phyloP scores from a whole-genome alignment of 2,888 invertebrate genomes.

The Allacma fusca region DNA sequence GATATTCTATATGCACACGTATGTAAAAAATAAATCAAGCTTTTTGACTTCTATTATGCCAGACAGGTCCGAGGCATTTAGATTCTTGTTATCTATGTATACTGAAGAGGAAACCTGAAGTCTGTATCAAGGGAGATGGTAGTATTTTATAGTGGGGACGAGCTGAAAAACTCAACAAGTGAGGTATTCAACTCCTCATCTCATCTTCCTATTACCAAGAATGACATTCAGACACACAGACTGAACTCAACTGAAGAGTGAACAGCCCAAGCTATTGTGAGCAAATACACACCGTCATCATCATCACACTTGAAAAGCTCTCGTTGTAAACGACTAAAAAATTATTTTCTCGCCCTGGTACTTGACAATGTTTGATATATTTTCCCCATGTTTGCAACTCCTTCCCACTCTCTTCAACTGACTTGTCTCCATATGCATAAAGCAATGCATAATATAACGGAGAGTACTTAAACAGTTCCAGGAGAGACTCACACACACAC shows the following conservation, averaged over 20 bases:
- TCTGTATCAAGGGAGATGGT: not conserved
- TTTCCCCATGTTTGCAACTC: slow-evolving; percentile 25
- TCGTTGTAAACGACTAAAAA: slow-evolving; percentile 13
- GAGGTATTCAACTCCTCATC: slow-evolving; percentile 29
- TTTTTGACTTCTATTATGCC: not conserved
- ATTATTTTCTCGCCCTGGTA: slow-evolving; percentile 15
- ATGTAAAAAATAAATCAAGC: slow-evolving; percentile 26
- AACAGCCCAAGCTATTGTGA: slow-evolving; percentile 25
- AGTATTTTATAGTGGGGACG: not conserved
- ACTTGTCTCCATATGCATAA: not conserved
- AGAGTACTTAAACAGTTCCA: not conserved
- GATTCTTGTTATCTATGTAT: too few species aligned
- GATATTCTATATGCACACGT: not conserved
- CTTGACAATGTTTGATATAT: slow-evolving; percentile 20
- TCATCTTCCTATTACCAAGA: slow-evolving; percentile 36
- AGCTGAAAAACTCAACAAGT: slow-evolving; percentile 30
- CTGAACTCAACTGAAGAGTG: slow-evolving; percentile 3
- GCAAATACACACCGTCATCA: slow-evolving; percentile 39
- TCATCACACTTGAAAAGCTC: slow-evolving; percentile 39
- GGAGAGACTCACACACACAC: too few species aligned
- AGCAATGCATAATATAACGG: not conserved
- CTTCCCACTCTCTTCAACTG: slow-evolving; percentile 14
- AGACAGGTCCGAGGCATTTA: not conserved
- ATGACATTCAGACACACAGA: slow-evolving; percentile 23
- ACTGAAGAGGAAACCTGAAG: not conserved